Evolutionary conservation across 30 jellyfish, hydroid and myxozoan genomes (phyloP), one percentile per base, ranked within the genome.

Genomic region (Hydractinia echinata): DNA sequence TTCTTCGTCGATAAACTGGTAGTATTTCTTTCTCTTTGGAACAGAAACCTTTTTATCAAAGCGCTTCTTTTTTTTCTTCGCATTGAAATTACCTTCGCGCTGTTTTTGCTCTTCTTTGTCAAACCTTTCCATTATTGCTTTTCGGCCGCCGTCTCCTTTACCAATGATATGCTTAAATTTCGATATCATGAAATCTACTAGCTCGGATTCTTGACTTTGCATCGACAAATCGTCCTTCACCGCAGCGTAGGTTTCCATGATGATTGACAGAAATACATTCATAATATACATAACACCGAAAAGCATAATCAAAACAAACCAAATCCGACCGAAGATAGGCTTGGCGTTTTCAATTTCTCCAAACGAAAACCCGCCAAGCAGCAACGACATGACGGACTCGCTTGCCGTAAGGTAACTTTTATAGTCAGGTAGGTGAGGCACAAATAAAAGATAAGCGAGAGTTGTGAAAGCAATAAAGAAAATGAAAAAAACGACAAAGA

Each of bases 251-350:
- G 95, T 86, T 66, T 94, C 99, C 96, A 94, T 94, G 67, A 94
- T 82, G 30, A 94, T 94, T n/a, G 97, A 77, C 60, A 94, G 80
- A 83, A 94, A 94, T 10, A 94, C 99, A 83, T 94, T 94, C 86
- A 94, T 88, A 82, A 94, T 88, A 77, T 94, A 94, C 94, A 94
- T 76, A 58, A 88, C 96, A 81, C 99, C 99, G 76, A 94, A 94
- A 8, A 94, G 62, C 96, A 94, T 88, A 11, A 94, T 66, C 39
- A 95, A 79, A 4, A 82, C 48, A 87, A 94, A 94, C 80, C 95
- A 94, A 69, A 94, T 13, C 60, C 96, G 96, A 5, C 96, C 99
- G 4, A 94, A 51, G 14, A 94, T 86, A 55, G 94, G 96, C 54
- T 94, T 96, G 10, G 99, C 95, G 66, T 50, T 53, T 20, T 76